Evolutionary conservation across 2,113 vertebrate species (phyloP).

Genomic region (Passer domesticus): DNA sequence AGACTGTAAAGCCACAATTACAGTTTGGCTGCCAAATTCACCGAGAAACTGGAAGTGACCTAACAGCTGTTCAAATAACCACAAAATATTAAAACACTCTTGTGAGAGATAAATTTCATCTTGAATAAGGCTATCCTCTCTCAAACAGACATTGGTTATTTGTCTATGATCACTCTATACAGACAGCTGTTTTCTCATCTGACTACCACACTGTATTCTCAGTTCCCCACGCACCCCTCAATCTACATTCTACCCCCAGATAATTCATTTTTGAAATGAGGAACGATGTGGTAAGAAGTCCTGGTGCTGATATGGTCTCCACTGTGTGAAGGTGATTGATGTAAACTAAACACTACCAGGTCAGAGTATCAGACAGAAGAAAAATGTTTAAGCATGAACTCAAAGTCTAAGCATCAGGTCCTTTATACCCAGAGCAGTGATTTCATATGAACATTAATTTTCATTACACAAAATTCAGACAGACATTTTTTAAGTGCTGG

Average conservation of each 20-base stretch:
- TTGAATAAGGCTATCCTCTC: constrained; percentile 53
- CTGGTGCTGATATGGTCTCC: background rate
- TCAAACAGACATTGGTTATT: constrained; percentile 59
- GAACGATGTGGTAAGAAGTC: background rate
- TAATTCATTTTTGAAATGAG: background rate
- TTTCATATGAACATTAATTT: background rate
- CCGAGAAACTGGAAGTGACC: constrained; percentile 65
- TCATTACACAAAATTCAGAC: background rate
- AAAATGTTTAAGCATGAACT: background rate
- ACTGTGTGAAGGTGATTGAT: background rate
- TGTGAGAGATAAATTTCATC: constrained; percentile 67
- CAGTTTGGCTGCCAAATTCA: constrained; percentile 61
- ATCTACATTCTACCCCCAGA: constrained; percentile 31
- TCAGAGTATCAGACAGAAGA: background rate
- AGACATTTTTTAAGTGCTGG: background rate
- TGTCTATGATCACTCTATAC: constrained; percentile 49
- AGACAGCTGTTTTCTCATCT: constrained; percentile 66
- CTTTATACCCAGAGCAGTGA: background rate
- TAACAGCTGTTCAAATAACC: constrained; percentile 77
- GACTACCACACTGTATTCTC: constrained; percentile 38
- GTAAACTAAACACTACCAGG: background rate
- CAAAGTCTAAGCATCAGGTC: background rate
- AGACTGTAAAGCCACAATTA: constrained; percentile 50
- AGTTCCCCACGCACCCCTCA: constrained; percentile 12
- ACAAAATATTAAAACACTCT: constrained; percentile 69